Base-by-base conservation (phyloP, 2,888 invertebrate species). In the Apotomis capreana region DNA sequence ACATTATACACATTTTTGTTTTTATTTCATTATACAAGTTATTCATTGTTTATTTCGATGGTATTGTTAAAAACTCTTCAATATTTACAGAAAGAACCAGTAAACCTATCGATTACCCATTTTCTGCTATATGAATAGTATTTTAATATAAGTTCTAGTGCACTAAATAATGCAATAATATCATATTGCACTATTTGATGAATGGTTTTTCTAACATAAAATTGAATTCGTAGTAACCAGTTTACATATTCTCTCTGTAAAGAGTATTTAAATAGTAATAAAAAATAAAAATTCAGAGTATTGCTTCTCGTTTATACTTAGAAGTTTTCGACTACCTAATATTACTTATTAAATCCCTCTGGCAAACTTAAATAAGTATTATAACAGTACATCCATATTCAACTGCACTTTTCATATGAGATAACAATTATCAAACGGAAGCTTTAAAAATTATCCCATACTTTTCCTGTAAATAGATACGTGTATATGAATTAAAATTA, bases 291-390 rank as follows among this genome's bases (percentile, higher is more conserved):
- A 89, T 88, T 88, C 87, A 89, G 92, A 93, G 91, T 93, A 93
- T 93, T 93, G 92, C 92, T 92, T 93, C 87, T 91, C 89, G 85
- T 91, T 92, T 92, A 92, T 89, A 90, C 91, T 72, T 92, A 91
- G 87, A 89, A 83, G 89, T 90, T 91, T 91, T 90, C 87, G 84
- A 89, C 88, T 92, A 92, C 87, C 91, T 92, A 91, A 87, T 80
- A 84, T 87, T 87, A 83, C 85, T 87, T 88, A 79, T 85, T 84
- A 89, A 89, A 92, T 92, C 92, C 92, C 92, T 92, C 92, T 92
- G 92, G 91, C 92, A 82, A 85, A 82, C 80, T 85, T 85, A 83
- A 83, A 83, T 79, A 82, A 80, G 79, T 81, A 77, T 77, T 70
- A 70, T 65, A 71, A 80, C 77, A 81, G 76, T 74, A 78, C 76